Evolutionary conservation across 2,888 invertebrate genomes (phyloP).

Genomic region (Eilema caniola): DNA sequence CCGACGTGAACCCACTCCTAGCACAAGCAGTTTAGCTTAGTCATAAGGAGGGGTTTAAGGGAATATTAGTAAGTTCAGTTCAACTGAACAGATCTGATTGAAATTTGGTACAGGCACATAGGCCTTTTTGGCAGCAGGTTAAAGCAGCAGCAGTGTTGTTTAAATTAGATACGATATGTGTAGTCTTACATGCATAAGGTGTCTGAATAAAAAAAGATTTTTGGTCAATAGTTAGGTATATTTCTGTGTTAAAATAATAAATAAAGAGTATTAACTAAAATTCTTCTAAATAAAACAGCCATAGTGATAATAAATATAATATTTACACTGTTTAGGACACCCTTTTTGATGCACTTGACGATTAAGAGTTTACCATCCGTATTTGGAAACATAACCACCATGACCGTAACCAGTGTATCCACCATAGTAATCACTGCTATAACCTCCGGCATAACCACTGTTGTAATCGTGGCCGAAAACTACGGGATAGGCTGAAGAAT

Average conservation of each 20-base stretch:
- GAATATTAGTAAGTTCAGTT: too few relatives aligned
- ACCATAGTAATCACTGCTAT: slow-evolving; percentile 14
- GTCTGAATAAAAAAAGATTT: not conserved
- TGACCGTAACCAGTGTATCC: slow-evolving; percentile 30
- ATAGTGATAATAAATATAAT: slow-evolving; percentile 25
- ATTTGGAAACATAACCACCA: slow-evolving; percentile 50
- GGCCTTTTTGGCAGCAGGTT: too few relatives aligned
- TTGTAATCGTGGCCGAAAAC: slow-evolving; percentile 34
- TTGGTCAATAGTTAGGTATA: slow-evolving; percentile 26
- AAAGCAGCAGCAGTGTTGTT: too few relatives aligned
- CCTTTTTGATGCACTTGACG: not conserved
- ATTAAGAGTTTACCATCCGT: slow-evolving; percentile 57
- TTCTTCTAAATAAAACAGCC: slow-evolving; percentile 38
- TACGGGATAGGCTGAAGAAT: slow-evolving; percentile 40
- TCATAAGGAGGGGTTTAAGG: too few relatives aligned
- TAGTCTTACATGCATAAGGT: not conserved
- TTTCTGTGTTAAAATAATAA: slow-evolving; percentile 32
- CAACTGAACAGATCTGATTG: too few relatives aligned
- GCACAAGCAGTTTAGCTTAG: too few relatives aligned
- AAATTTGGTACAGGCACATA: too few relatives aligned
- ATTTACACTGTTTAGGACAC: slow-evolving; percentile 30
- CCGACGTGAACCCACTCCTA: too few relatives aligned
- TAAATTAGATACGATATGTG: too few relatives aligned
- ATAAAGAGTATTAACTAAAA: slow-evolving; percentile 18
- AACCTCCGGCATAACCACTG: slow-evolving; percentile 15